A percentile compares a stretch with the other conserved stretches of the same genome.
phyloP scores from a whole-genome alignment of 1,140 invertebrate genomes.

The Cotesia chilonis region DNA sequence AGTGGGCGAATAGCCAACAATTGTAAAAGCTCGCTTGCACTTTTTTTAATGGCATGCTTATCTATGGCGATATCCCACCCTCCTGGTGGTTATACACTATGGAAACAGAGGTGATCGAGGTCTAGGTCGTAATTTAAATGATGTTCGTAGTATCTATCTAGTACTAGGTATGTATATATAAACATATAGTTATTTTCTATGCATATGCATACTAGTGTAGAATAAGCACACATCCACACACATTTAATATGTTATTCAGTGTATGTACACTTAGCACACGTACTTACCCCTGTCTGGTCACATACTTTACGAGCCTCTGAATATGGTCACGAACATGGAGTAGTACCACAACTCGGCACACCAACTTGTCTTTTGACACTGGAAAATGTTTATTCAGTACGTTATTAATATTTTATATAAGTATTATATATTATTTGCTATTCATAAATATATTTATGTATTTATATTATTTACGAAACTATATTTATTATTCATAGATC shows the following conservation, averaged over 20 bases:
- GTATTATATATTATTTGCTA: background rate
- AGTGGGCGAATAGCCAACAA: conserved; percentile 9
- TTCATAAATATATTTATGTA: conserved; percentile 3
- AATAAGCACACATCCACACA: background rate
- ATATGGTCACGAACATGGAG: conserved; percentile 43
- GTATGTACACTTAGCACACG: conserved; percentile 3
- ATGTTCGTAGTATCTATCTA: background rate
- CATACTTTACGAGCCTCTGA: conserved; percentile 43
- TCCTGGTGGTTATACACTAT: conserved; percentile 34
- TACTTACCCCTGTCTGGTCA: conserved; percentile 23
- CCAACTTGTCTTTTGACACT: conserved; percentile 29
- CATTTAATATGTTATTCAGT: background rate
- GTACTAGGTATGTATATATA: too few species aligned
- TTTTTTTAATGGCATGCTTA: conserved; percentile 12
- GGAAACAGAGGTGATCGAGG: conserved; percentile 35
- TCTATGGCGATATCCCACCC: conserved; percentile 40
- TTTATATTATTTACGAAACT: background rate
- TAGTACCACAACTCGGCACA: background rate
- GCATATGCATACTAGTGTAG: background rate
- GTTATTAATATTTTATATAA: conserved; percentile 14
- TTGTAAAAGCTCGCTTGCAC: background rate
- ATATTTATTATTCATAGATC: background rate
- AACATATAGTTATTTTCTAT: background rate
- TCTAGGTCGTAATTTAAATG: conserved; percentile 42
- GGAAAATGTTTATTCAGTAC: conserved; percentile 33